Conservation (phyloP, 2,797 vertebrate species). For the Sitta carolinensis region DNA sequence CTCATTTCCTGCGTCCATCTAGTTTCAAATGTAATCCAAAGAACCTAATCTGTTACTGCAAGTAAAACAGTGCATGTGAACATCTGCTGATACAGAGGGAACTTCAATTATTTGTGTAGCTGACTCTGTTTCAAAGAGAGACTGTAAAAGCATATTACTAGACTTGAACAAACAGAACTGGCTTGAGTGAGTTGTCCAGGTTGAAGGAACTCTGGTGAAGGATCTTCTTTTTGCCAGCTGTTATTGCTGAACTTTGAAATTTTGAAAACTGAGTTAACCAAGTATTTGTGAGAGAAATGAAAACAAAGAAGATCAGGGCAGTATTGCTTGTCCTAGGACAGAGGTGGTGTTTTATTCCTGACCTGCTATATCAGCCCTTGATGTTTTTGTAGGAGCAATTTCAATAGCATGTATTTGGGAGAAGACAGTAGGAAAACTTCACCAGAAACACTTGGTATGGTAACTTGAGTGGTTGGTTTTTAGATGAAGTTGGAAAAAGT, state of each 20-base stretch:
- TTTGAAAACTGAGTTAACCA: background rate
- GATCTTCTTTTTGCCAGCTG: background rate
- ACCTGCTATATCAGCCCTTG: background rate
- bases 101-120: background rate
- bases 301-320: background rate
- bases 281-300: background rate
- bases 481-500: background rate
- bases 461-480: background rate
- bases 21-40: constrained; percentile 1
- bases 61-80: background rate
- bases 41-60: background rate
- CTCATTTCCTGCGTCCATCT: background rate
- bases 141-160: background rate
- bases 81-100: background rate
- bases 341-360: background rate
- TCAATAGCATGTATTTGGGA: background rate
- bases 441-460: background rate
- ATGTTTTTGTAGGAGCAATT: background rate
- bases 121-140: background rate
- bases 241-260: background rate
- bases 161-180: background rate
- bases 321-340: background rate
- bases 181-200: background rate
- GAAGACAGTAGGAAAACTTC: background rate
- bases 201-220: background rate